A percentile compares a stretch with the other conserved stretches of the same genome.
phyloP scores from a whole-genome alignment of 2,888 invertebrate genomes.

The Norana najaformis region DNA sequence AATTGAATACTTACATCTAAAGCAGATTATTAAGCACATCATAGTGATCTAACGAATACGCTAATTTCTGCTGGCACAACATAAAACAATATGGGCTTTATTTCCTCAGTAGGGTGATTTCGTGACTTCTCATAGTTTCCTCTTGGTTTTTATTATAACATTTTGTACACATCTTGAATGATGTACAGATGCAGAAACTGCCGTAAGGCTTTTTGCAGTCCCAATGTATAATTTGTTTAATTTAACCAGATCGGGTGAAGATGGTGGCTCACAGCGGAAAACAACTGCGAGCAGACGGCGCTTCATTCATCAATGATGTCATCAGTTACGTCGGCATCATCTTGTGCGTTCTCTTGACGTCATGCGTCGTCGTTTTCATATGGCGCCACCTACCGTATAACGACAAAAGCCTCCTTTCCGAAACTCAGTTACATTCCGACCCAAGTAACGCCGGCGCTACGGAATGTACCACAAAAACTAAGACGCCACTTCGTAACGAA shows the following conservation, averaged over 20 bases:
- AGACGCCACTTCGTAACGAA: not conserved
- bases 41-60: too few relatives aligned
- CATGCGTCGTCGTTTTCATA: not conserved
- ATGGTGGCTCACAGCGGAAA: not conserved
- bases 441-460: not conserved
- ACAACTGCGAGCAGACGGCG: not conserved
- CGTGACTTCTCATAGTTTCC: too few relatives aligned
- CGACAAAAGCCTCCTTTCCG: not conserved
- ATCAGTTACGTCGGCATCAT: not conserved
- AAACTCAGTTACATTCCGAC: not conserved
- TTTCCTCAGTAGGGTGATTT: too few relatives aligned
- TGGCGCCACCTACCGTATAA: not conserved
- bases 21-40: too few relatives aligned
- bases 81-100: too few relatives aligned
- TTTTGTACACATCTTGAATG: too few relatives aligned
- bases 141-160: too few relatives aligned
- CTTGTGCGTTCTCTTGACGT: not conserved
- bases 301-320: not conserved
- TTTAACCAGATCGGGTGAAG: not conserved
- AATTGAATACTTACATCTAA: not conserved
- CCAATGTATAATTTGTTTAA: too few relatives aligned
- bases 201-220: too few relatives aligned
- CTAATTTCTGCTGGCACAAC: too few relatives aligned
- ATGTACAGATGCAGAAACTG: too few relatives aligned
- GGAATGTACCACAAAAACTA: conserved; percentile 6